These are phyloP conservation scores for Chloropsis cyanopogon DNA, from an alignment of 2,113 vertebrate species.

Conservation along the genomic window DNA sequence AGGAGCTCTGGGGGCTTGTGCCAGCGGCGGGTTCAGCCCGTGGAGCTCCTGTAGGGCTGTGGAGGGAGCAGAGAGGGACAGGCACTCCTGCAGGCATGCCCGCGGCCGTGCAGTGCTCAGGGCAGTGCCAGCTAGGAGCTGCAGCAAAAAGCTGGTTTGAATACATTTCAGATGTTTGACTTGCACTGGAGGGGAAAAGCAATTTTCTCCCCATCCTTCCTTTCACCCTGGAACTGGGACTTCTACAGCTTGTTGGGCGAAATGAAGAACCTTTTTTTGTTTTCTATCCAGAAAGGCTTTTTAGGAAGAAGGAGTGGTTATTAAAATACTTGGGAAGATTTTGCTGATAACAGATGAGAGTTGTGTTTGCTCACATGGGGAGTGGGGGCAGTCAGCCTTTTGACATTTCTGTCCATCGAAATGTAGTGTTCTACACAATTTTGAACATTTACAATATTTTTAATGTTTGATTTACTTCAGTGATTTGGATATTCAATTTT, in stretches of 20 bases:
- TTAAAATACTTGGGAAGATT: not conserved
- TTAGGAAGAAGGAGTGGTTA: not conserved
- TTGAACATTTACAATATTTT: not conserved
- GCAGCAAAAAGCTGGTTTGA: not conserved
- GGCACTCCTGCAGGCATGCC: not conserved
- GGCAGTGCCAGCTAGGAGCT: not conserved
- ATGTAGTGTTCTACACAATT: not conserved
- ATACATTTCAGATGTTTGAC: not conserved
- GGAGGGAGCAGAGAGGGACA: not conserved
- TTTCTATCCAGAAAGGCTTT: not conserved
- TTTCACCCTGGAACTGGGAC: slow-evolving; percentile 29
- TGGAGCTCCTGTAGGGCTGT: not conserved
- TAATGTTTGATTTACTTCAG: not conserved
- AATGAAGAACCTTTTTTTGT: not conserved
- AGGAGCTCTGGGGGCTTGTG: not conserved
- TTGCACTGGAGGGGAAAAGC: not conserved
- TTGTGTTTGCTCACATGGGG: not conserved
- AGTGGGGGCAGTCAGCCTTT: not conserved
- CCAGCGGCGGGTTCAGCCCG: accelerated
- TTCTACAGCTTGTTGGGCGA: not conserved
- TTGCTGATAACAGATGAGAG: not conserved
- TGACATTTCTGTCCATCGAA: not conserved
- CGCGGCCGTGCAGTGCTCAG: accelerated
- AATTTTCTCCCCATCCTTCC: slow-evolving; percentile 20
- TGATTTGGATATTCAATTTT: not conserved